Conservation (phyloP, 2,888 invertebrate species). For the Agapostemon virescens region DNA sequence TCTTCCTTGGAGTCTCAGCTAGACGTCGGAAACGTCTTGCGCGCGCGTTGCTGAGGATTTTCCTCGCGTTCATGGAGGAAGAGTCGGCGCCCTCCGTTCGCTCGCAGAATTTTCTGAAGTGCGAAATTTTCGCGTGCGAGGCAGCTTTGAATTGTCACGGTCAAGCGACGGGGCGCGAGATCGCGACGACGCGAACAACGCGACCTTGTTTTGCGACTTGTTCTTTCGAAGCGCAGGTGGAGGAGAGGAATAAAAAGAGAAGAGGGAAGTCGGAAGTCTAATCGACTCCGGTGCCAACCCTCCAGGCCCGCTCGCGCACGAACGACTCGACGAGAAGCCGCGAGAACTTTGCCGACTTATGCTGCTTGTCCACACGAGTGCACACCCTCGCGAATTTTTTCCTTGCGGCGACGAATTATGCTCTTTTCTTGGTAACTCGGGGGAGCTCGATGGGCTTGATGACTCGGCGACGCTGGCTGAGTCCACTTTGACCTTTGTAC, state of each 20-base stretch:
- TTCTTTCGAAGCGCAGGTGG: neutral
- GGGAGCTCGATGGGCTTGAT: neutral
- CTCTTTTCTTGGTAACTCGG: neutral
- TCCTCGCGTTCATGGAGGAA: conserved; percentile 14
- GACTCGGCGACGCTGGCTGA: neutral
- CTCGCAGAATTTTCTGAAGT: neutral
- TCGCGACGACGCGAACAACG: neutral
- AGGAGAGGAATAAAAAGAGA: neutral
- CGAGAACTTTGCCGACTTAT: conserved; percentile 8
- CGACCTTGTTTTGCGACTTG: conserved; percentile 7
- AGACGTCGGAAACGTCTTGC: neutral
- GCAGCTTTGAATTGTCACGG: conserved; percentile 17
- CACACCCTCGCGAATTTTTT: conserved; percentile 8
- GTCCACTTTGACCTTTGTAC: neutral
- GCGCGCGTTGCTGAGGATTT: neutral
- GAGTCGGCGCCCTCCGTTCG: neutral
- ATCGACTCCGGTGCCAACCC: conserved; percentile 10
- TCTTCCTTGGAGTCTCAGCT: neutral
- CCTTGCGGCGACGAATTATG: neutral
- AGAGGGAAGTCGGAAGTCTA: neutral
- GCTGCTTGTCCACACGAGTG: neutral
- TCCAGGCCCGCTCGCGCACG: neutral
- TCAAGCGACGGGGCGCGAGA: conserved; percentile 3
- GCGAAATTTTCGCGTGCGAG: conserved; percentile 3
- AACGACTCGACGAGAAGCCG: neutral